These are phyloP conservation scores for Agelas oroides DNA, from an alignment of 37 sponge, comb jelly and placozoan species.

Conservation along the genomic window DNA sequence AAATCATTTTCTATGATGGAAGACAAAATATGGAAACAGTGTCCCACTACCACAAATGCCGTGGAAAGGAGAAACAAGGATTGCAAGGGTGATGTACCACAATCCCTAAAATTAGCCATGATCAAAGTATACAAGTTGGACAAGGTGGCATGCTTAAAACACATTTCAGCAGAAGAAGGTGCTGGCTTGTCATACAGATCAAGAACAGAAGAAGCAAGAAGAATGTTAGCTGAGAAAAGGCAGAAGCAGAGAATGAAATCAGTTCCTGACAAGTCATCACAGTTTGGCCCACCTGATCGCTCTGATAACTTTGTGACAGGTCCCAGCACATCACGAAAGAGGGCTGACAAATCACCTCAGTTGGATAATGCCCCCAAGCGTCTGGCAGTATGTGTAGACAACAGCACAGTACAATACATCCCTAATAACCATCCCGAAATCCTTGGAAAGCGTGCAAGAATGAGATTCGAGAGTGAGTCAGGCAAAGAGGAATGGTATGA, in stretches of 20 bases:
- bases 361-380: background rate
- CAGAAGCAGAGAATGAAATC: background rate
- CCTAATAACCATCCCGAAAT: background rate
- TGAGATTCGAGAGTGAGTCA: slow-evolving; percentile 14
- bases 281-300: slow-evolving; percentile 4
- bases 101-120: slow-evolving; percentile 13
- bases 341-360: background rate
- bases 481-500: slow-evolving; percentile 8
- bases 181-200: slow-evolving; percentile 27
- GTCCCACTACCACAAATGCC: slow-evolving; percentile 41
- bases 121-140: slow-evolving; percentile 39
- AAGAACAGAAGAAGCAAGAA: background rate
- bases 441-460: slow-evolving; percentile 13
- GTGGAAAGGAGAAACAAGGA: slow-evolving; percentile 35
- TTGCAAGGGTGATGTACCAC: slow-evolving; percentile 21
- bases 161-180: slow-evolving; percentile 28
- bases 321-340: background rate
- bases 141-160: slow-evolving; percentile 28
- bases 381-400: background rate
- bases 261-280: background rate
- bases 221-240: background rate
- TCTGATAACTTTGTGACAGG: background rate
- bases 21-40: background rate
- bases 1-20: background rate
- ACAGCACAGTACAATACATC: background rate